Conservation (phyloP, 2,113 vertebrate genomes). For the Orthonyx spaldingii region DNA sequence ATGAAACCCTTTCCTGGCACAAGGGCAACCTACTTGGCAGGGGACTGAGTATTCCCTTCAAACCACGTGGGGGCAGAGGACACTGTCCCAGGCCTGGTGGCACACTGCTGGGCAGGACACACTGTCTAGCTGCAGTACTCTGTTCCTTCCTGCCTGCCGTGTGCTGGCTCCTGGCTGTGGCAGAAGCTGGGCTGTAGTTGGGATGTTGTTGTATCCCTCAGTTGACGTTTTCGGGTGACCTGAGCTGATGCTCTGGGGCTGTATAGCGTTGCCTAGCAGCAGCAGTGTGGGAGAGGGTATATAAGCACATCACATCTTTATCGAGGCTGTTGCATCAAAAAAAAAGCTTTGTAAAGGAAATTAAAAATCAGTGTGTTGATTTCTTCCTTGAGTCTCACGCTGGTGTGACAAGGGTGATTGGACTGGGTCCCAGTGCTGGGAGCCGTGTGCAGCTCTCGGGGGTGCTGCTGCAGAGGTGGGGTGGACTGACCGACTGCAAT, state of each 20-base stretch:
- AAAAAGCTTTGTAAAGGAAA: neutral
- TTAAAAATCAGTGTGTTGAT: conserved; percentile 10
- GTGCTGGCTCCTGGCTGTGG: neutral
- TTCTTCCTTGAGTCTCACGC: neutral
- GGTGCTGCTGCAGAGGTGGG: neutral
- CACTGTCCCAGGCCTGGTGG: fast-evolving
- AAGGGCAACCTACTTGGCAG: neutral
- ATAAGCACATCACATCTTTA: conserved; percentile 22
- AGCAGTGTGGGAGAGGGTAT: neutral
- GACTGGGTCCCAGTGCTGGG: neutral
- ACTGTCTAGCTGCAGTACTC: neutral
- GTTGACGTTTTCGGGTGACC: neutral
- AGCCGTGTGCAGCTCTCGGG: fast-evolving
- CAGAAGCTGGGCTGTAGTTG: neutral
- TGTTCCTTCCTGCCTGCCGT: neutral
- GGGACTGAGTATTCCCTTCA: neutral
- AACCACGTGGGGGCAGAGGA: fast-evolving
- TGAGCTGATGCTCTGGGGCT: neutral
- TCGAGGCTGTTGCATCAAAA: neutral
- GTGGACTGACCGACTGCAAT: neutral
- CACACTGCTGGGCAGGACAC: neutral
- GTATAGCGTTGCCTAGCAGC: neutral
- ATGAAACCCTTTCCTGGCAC: neutral
- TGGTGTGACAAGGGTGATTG: neutral
- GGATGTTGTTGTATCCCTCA: fast-evolving